Conservation (phyloP, 1,140 invertebrate genomes). For the Drosophila varians region DNA sequence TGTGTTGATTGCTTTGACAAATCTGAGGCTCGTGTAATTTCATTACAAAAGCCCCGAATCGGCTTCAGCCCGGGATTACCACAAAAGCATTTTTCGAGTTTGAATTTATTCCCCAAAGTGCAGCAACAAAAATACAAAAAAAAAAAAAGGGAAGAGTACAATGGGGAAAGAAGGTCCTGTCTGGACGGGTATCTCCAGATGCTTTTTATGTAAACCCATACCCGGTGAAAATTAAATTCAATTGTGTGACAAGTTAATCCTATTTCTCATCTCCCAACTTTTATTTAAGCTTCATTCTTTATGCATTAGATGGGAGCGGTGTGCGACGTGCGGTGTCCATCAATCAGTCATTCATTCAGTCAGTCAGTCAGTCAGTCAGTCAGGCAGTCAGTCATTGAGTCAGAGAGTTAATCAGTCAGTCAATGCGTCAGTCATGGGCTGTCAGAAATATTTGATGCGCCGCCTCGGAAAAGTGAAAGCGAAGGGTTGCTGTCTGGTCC, state of each 20-base stretch:
- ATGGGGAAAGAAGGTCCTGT: neutral
- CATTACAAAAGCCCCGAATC: conserved; percentile 55
- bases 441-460: conserved; percentile 78
- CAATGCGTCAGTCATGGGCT: conserved; percentile 41
- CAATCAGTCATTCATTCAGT: conserved; percentile 49
- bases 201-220: conserved; percentile 36
- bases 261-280: conserved; percentile 81
- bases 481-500: conserved; percentile 61
- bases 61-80: conserved; percentile 41
- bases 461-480: conserved; percentile 65
- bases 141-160: too few species aligned
- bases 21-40: conserved; percentile 72
- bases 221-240: conserved; percentile 79
- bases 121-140: too few species aligned
- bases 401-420: conserved; percentile 12
- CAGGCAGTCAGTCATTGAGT: conserved; percentile 23
- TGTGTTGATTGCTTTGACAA: conserved; percentile 78
- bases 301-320: conserved; percentile 72
- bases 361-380: conserved; percentile 44
- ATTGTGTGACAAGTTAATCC: conserved; percentile 83
- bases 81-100: conserved; percentile 60
- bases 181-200: conserved; percentile 42
- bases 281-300: conserved; percentile 82
- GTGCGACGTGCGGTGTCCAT: neutral
- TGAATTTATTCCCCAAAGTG: conserved; percentile 63